A percentile compares a stretch with the other conserved stretches of the same genome.
These are phyloP conservation scores for Leucophora obtusa DNA, from an alignment of 2,888 invertebrate genomes.

Conservation along the genomic window DNA sequence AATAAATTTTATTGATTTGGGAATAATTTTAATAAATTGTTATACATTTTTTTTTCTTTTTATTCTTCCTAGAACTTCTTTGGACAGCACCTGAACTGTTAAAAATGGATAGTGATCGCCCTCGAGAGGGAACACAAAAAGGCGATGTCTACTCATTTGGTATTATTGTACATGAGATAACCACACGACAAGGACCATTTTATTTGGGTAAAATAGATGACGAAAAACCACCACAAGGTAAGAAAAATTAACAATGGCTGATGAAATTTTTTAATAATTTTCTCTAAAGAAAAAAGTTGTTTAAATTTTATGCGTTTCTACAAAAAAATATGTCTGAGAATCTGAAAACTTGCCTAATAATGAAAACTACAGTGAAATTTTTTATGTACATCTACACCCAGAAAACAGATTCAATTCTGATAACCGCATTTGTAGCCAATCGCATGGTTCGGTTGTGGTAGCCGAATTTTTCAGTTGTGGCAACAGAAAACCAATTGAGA, in stretches of 20 bases:
- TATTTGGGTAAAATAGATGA: slow-evolving; percentile 85
- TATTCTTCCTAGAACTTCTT: slow-evolving; percentile 83
- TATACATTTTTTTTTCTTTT: not conserved
- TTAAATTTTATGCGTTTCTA: too few relatives aligned
- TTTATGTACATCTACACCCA: too few relatives aligned
- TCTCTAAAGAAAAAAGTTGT: not conserved
- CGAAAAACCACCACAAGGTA: slow-evolving; percentile 86
- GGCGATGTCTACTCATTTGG: slow-evolving; percentile 98
- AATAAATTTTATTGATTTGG: too few relatives aligned
- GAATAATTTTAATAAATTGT: too few relatives aligned
- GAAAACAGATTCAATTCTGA: too few relatives aligned
- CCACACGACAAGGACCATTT: slow-evolving; percentile 92
- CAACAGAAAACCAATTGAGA: too few relatives aligned
- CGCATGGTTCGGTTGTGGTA: too few relatives aligned
- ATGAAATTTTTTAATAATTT: not conserved
- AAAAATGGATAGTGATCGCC: slow-evolving; percentile 82
- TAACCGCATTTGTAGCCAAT: too few relatives aligned
- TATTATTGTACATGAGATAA: slow-evolving; percentile 95
- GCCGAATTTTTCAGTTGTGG: too few relatives aligned
- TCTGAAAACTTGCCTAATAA: too few relatives aligned
- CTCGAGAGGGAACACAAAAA: slow-evolving; percentile 89
- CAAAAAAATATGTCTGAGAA: too few relatives aligned
- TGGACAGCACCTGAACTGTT: slow-evolving; percentile 97
- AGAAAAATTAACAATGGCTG: slow-evolving; percentile 69
- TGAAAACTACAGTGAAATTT: too few relatives aligned